Evolutionary conservation across 2,888 invertebrate species (phyloP).

Genomic region (Branchipolynoe longqiensis): DNA sequence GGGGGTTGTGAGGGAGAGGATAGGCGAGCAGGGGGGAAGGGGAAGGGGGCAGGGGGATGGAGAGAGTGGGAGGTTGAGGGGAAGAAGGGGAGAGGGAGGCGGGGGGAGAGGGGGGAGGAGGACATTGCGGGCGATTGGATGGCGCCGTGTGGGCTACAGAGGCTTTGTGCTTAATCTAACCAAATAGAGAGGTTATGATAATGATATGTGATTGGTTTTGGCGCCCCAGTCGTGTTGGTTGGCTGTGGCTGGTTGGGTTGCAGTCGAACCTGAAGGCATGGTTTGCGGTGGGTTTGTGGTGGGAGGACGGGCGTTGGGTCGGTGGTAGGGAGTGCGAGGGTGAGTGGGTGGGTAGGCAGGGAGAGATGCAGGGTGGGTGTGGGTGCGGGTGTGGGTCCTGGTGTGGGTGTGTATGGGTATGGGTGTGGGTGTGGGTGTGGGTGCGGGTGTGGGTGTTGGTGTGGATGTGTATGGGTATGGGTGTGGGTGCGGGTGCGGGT

Average conservation of each 20-base stretch:
- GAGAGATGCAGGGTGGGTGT: neutral
- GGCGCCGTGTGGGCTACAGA: neutral
- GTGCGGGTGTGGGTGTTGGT: neutral
- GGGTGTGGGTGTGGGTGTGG: neutral
- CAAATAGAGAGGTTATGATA: constrained; percentile 50
- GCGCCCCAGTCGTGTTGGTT: neutral
- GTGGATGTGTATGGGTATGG: too few species aligned
- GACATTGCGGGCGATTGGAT: constrained; percentile 32
- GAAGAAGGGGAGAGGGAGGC: neutral
- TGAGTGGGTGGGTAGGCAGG: neutral
- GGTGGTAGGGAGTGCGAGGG: neutral
- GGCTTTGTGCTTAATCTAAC: constrained; percentile 51
- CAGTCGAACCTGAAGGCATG: neutral
- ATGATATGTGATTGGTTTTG: neutral
- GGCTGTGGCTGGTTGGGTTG: neutral
- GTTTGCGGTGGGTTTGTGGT: neutral
- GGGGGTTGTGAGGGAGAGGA: neutral
- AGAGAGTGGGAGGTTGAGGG: neutral
- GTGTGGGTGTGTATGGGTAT: neutral
- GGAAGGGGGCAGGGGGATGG: neutral
- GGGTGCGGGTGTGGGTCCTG: neutral
- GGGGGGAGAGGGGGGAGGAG: neutral
- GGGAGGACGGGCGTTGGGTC: neutral
- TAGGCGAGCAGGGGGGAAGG: neutral
- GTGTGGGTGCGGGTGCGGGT: too few species aligned